Base-by-base conservation (phyloP, 2,888 invertebrate genomes). In the Microctonus brassicae region DNA sequence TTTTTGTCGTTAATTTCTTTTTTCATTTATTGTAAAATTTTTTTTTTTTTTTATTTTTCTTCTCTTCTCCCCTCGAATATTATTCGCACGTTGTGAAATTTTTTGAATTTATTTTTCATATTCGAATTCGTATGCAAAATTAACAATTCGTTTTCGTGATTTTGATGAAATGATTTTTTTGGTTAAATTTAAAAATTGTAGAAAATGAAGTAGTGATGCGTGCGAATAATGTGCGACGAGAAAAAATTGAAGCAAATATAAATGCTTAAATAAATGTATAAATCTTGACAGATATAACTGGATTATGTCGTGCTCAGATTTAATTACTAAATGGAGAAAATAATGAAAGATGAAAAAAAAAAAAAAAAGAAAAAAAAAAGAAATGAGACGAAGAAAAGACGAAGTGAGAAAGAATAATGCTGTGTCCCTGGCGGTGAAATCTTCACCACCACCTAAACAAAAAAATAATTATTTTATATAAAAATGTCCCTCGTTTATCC, bases 381-480 rank as follows among this genome's bases (percentile, higher is more conserved):
- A 39, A 66, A 13, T 57, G 66, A 70, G 69, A 66, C 65, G 62
- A 62, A 63, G 57, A 67, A 70, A 58, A 62, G 62, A 72, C 69
- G 52, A 70, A 52, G 73, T 64, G 71, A 75, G 74, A 72, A 73
- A 74, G 74, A 76, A 26, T 3, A 70, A 78, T 76, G 78, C 76
- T 77, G 76, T 75, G 75, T 75, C 70, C 47, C 17, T 47, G 75
- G 74, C 75, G 76, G 64, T 72, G 65, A 65, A 52, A 60, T 10
- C 24, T 53, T 26, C 52, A 62, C 69, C 63, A 60, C 70, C 64
- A 53, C 60, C 60, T 73, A 60, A 66, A 52, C 17, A 47, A 55
- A 55, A 55, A 11, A 55, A 55, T 55, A 55, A 53, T 53, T 11
- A 22, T 53, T 11, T 24, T 55, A 55, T 17, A 17, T 47, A 47